Base-by-base conservation (phyloP, 2,113 vertebrate species). In the Zosterops pallidus region DNA sequence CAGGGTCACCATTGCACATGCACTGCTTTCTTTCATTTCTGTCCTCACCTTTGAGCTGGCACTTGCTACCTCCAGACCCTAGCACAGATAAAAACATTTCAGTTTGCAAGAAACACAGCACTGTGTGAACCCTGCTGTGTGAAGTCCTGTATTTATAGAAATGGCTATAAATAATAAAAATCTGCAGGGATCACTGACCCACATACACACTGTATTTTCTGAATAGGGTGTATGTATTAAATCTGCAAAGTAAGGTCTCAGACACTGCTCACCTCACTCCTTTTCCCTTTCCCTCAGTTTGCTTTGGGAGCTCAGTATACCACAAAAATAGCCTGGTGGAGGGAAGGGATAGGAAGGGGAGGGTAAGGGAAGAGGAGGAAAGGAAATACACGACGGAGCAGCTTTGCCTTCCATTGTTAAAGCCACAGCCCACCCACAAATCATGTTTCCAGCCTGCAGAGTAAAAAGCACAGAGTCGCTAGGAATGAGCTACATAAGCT, bases 81-180 rank as follows among this genome's bases (percentile, higher is more conserved):
- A 71, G 64, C 72, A 72, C 42, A 49, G 72, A 88, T 39, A 68
- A 59, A 59, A 92, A 29, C 0, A 1, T 56, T 81, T 53, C 21
- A 1, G 80, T 89, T 78, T 49, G 80, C 55, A 84, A 72, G 72
- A 53, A 75, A 64, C 83, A 46, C 44, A 29, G 76, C 46, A 52
- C 56, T 2, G 4, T 2, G 2, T 44, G 57, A 95, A 83, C 44
- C 47, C 5, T 44, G 6, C 59, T 57, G 87, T 52, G 67, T 33
- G 35, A 92, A 83, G 72, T 41, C 72, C 72, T 55, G 46, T 96
- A 96, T 97, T 95, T 93, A 96, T 92, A 94, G 93, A 86, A 83
- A 86, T 65, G 56, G n/a, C 72, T 94, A 93, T 94, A 96, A 96
- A 96, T 95, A 96, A 97, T 96, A 84, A 82, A 96, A 89, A 79